A percentile compares a stretch with the other conserved stretches of the same genome.
Conservation (phyloP, 1,140 invertebrate genomes). For the Polypedilum pembai region DNA sequence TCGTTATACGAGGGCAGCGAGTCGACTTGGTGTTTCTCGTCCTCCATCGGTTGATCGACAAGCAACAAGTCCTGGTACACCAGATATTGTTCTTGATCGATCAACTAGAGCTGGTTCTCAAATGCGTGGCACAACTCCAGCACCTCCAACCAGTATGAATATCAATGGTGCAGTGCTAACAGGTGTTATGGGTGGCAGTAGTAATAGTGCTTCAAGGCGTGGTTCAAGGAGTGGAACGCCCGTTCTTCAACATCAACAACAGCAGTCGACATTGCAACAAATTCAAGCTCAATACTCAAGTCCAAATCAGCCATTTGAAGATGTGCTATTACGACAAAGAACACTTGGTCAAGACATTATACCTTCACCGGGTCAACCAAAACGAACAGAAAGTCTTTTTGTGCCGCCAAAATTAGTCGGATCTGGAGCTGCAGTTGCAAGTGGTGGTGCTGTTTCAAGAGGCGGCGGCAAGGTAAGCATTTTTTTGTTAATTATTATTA, state of each 20-base stretch:
- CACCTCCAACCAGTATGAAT: conserved; percentile 35
- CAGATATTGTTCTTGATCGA: conserved; percentile 47
- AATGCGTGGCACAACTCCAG: conserved; percentile 48
- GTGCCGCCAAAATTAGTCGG: conserved; percentile 48
- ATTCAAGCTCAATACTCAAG: conserved; percentile 33
- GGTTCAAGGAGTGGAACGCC: conserved; percentile 40
- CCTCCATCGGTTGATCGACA: conserved; percentile 65
- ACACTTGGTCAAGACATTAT: conserved; percentile 79
- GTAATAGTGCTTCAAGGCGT: conserved; percentile 45
- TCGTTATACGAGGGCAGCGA: conserved; percentile 60
- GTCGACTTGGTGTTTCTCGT: conserved; percentile 52
- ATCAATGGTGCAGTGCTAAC: conserved; percentile 48
- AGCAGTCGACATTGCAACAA: conserved; percentile 29
- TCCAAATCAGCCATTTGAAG: conserved; percentile 61
- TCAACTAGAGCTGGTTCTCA: conserved; percentile 48
- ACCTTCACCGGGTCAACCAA: conserved; percentile 73
- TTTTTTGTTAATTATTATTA: neutral
- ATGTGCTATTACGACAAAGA: conserved; percentile 67
- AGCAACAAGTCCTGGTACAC: conserved; percentile 39
- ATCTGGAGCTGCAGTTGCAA: conserved; percentile 44
- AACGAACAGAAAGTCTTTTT: conserved; percentile 78
- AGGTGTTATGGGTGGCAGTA: conserved; percentile 33
- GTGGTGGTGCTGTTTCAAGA: conserved; percentile 41
- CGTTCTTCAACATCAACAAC: conserved; percentile 30
- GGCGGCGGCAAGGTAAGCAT: conserved; percentile 38